These are phyloP conservation scores for Teleogryllus oceanicus DNA, from an alignment of 2,888 invertebrate genomes.

Conservation along the genomic window DNA sequence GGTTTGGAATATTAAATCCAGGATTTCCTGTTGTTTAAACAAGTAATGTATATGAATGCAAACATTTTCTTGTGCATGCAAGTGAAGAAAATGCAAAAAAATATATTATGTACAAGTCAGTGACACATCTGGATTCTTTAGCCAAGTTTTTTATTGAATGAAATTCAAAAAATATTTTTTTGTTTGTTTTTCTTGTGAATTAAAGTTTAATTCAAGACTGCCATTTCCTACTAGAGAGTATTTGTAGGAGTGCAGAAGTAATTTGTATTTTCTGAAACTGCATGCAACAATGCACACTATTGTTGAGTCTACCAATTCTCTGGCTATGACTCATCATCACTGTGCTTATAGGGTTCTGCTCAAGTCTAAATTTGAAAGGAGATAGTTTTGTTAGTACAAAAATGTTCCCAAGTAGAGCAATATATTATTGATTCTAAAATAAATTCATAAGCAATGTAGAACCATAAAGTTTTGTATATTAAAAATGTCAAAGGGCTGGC, in stretches of 20 bases:
- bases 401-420: not conserved
- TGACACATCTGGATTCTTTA: too few species aligned
- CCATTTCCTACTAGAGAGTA: not conserved
- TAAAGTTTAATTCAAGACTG: slow-evolving; percentile 19
- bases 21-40: slow-evolving; percentile 35
- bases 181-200: slow-evolving; percentile 22
- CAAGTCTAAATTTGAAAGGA: not conserved
- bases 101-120: not conserved
- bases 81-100: not conserved
- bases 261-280: too few species aligned
- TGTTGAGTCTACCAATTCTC: too few species aligned
- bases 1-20: slow-evolving; percentile 44
- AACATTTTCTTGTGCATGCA: not conserved
- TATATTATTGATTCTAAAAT: slow-evolving; percentile 7
- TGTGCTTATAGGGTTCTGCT: too few species aligned
- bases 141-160: too few species aligned
- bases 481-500: not conserved
- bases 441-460: not conserved
- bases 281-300: too few species aligned
- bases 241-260: too few species aligned
- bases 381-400: not conserved
- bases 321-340: too few species aligned
- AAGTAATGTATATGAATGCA: slow-evolving; percentile 33
- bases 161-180: too few species aligned
- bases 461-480: not conserved